Evolutionary conservation across 2,113 vertebrate genomes (phyloP).

Genomic region (Cervus canadensis): DNA sequence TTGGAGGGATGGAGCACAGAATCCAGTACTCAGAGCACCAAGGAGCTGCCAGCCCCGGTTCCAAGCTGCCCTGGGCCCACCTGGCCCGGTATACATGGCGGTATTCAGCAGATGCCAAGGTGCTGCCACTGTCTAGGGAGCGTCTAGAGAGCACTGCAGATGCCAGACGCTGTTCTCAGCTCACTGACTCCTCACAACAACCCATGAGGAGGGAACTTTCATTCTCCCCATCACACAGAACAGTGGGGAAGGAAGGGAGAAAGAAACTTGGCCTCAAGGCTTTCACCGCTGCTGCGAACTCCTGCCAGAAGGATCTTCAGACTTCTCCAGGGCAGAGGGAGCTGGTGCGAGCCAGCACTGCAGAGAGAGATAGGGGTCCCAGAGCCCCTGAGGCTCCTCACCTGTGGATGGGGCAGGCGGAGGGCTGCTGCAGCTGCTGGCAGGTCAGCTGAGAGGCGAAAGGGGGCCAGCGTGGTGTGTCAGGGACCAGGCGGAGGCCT

Average conservation of each 20-base stretch:
- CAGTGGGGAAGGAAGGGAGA: not conserved
- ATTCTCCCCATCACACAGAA: not conserved
- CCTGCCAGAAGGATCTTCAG: not conserved
- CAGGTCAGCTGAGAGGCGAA: not conserved
- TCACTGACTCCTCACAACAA: no score
- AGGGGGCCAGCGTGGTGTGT: fast-evolving
- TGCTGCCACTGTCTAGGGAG: fast-evolving
- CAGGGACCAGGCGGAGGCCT: fast-evolving
- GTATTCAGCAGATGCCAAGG: not conserved
- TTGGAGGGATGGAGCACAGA: not conserved
- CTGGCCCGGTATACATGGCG: fast-evolving
- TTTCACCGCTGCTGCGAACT: not conserved
- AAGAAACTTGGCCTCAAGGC: not conserved
- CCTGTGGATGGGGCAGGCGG: no score
- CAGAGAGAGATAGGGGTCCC: not conserved
- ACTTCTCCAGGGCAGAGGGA: not conserved
- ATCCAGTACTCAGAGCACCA: not conserved
- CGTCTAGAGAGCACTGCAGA: fast-evolving
- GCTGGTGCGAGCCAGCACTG: not conserved
- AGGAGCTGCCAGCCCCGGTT: fast-evolving
- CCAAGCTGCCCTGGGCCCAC: not conserved
- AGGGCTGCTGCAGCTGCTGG: no score
- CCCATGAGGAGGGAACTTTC: not conserved
- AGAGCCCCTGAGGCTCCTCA: not conserved
- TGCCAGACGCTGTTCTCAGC: not conserved